These are phyloP conservation scores for Ranitomeya imitator DNA, from an alignment of 2,113 vertebrate genomes.

Conservation along the genomic window DNA sequence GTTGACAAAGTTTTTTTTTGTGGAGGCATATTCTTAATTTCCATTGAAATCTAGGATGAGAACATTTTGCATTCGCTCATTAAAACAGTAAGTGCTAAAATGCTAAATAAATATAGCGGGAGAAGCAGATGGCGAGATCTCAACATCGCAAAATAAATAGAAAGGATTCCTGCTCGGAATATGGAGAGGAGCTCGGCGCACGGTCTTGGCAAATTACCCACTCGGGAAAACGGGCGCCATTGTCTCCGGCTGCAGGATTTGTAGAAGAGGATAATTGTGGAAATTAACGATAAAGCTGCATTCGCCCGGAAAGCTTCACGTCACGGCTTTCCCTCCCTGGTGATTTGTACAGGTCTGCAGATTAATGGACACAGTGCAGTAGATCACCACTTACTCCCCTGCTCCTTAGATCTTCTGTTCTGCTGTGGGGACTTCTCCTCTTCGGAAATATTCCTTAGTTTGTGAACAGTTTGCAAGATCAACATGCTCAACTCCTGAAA, in stretches of 20 bases:
- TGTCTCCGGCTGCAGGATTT: not conserved
- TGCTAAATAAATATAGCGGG: conserved; percentile 12
- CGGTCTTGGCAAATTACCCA: not conserved
- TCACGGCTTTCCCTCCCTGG: too few relatives aligned
- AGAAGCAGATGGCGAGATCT: conserved; percentile 15
- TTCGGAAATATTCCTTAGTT: too few relatives aligned
- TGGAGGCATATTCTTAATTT: not conserved
- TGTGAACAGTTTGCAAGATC: too few relatives aligned
- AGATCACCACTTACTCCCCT: too few relatives aligned
- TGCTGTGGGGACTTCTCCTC: not conserved
- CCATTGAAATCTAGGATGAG: not conserved
- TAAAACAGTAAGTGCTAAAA: conserved; percentile 21
- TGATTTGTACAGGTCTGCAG: too few relatives aligned
- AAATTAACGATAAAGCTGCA: not conserved
- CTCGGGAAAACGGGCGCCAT: not conserved
- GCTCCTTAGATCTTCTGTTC: not conserved
- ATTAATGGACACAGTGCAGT: too few relatives aligned
- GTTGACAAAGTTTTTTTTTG: conserved; percentile 17
- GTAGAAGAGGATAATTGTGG: not conserved
- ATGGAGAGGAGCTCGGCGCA: not conserved
- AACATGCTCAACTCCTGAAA: too few relatives aligned
- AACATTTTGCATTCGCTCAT: conserved; percentile 21
- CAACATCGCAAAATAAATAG: not conserved
- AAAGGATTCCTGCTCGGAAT: conserved; percentile 8
- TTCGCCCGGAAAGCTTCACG: not conserved